These are phyloP conservation scores for Thamnophis elegans DNA, from an alignment of 2,797 vertebrate genomes.

Conservation along the genomic window DNA sequence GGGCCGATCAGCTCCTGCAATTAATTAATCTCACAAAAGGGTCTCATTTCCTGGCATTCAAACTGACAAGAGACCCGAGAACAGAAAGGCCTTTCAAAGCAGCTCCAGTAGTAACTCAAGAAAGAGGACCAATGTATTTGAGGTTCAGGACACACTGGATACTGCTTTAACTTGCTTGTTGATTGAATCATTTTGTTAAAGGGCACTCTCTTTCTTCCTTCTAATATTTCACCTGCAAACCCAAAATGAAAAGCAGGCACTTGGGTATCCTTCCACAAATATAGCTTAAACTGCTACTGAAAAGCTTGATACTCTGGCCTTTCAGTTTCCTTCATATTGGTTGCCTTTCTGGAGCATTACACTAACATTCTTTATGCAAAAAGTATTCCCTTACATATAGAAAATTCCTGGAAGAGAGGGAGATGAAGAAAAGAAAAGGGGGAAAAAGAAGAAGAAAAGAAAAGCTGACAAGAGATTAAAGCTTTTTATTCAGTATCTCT, in stretches of 20 bases:
- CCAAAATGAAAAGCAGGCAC: slow-evolving; percentile 63
- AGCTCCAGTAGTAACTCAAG: slow-evolving; percentile 84
- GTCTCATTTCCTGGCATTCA: slow-evolving; percentile 96
- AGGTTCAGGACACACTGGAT: slow-evolving; percentile 90
- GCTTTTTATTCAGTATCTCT: slow-evolving; percentile 84
- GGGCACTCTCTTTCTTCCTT: slow-evolving; percentile 72
- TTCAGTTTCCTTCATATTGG: slow-evolving; percentile 60
- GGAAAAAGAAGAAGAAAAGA: slow-evolving; percentile 51
- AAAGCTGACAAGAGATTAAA: slow-evolving; percentile 82
- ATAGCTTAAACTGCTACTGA: slow-evolving; percentile 69
- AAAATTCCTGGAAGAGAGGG: slow-evolving; percentile 74
- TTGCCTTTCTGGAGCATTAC: slow-evolving; percentile 69
- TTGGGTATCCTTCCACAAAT: slow-evolving; percentile 70
- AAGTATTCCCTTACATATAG: slow-evolving; percentile 77
- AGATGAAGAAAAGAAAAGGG: slow-evolving; percentile 74
- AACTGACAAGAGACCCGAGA: slow-evolving; percentile 92
- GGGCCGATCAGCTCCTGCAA: slow-evolving; percentile 86
- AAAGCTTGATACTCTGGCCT: slow-evolving; percentile 59
- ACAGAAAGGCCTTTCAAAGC: slow-evolving; percentile 92
- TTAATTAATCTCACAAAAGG: slow-evolving; percentile 99
- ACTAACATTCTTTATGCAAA: slow-evolving; percentile 75
- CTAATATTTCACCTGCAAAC: slow-evolving; percentile 90
- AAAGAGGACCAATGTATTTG: slow-evolving; percentile 81
- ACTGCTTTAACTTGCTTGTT: slow-evolving; percentile 82
- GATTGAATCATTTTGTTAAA: slow-evolving; percentile 90